A percentile compares a stretch with the other conserved stretches of the same genome.
Evolutionary conservation across 2,888 invertebrate species (phyloP).

Genomic region (Drosophila prostipennis): DNA sequence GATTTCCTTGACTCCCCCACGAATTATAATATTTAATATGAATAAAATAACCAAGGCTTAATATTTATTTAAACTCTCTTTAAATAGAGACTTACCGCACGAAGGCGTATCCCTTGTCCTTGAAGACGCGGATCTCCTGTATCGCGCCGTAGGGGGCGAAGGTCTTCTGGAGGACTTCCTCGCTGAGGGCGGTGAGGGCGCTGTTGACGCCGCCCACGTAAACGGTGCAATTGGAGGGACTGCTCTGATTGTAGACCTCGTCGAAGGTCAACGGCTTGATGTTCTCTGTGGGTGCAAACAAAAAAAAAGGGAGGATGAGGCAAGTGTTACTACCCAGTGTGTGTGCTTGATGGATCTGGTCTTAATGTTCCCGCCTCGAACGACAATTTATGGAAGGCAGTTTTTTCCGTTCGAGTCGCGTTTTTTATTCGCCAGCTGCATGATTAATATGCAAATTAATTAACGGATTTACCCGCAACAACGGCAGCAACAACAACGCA

Average conservation of each 20-base stretch:
- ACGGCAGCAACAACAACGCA: constrained; percentile 25
- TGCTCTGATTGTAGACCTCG: constrained; percentile 99
- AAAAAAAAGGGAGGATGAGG: not conserved
- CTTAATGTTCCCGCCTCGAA: constrained; percentile 40
- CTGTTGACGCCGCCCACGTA: constrained; percentile 95
- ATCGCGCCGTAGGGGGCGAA: constrained; percentile 98
- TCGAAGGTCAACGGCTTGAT: constrained; percentile 97
- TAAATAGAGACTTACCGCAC: constrained; percentile 88
- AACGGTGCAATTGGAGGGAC: constrained; percentile 99
- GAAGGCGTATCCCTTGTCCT: constrained; percentile 99
- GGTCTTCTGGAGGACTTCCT: constrained; percentile 98
- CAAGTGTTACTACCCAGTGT: constrained; percentile 17
- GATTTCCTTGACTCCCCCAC: too few relatives aligned
- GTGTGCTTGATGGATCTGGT: constrained; percentile 27
- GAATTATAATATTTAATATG: too few relatives aligned
- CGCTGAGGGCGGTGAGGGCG: constrained; percentile 92
- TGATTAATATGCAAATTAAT: constrained; percentile 81
- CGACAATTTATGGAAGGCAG: constrained; percentile 42
- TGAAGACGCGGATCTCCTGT: constrained; percentile 99
- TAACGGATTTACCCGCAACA: constrained; percentile 71
- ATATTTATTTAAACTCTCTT: too few relatives aligned
- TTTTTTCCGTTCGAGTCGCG: constrained; percentile 35
- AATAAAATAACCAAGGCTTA: too few relatives aligned
- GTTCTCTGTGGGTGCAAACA: constrained; percentile 88
- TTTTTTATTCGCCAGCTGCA: constrained; percentile 57